Base-by-base conservation (phyloP, 2,888 invertebrate species). In the Euphydryas editha region DNA sequence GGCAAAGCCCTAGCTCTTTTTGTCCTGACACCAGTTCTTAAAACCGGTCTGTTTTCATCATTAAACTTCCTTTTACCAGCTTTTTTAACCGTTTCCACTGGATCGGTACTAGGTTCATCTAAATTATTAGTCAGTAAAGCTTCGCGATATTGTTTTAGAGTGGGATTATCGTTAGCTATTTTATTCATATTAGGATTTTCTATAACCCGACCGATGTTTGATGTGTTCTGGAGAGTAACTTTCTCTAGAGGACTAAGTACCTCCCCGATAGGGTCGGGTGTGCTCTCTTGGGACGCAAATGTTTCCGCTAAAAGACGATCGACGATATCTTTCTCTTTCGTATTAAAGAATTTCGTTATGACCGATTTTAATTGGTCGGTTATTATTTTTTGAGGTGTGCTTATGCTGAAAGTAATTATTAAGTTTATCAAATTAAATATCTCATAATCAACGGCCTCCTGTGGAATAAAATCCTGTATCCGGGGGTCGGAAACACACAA, bases 281-380 rank as follows among this genome's bases (percentile, higher is more conserved):
- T 72, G 42, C 72, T 77, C 18, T 76, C 74, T 57, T 81, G 82
- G 0, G 84, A 81, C 0, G 70, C 67, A 57, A 81, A 71, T 0
- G 82, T 78, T 61, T 87, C 85, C 0, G 80, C 79, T n/a, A 87
- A 46, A 1, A 88, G 74, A 0, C 81, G 79, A 30, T 85, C 82
- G 0, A 81, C 81, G 2, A 86, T 65, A 18, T 75, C 73, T 0
- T 74, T 67, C 56, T 81, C 78, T 6, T 74, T 75, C 0, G 59
- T 36, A 11, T 63, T 63, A 72, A 85, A 89, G 72, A 75, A 81
- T 42, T 81, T 76, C 1, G 44, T 67, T 46, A 82, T 81, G 0
- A 77, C 76, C 0, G 58, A 36, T 51, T 81, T 74, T 0, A 90
- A 67, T 17, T 75, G 70, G 0, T 83, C 79, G 0, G 42, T 57